phyloP scores from a whole-genome alignment of 1,140 invertebrate genomes.

The Nilaparvata lugens region DNA sequence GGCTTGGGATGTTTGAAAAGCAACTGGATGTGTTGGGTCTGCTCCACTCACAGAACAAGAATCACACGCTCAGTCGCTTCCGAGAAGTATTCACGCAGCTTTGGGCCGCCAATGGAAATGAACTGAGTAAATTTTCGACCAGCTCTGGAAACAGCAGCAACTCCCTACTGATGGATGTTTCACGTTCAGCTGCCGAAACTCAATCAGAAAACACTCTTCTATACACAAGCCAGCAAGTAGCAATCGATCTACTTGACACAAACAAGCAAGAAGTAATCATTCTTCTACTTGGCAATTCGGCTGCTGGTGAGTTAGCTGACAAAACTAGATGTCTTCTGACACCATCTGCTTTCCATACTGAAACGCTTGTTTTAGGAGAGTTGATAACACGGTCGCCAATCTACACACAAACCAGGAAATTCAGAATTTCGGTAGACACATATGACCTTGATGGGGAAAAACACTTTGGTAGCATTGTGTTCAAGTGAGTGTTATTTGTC shows the following conservation, averaged over 20 bases:
- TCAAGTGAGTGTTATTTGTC: slow-evolving; percentile 86
- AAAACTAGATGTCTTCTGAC: slow-evolving; percentile 81
- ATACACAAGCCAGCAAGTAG: slow-evolving; percentile 97
- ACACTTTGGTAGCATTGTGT: slow-evolving; percentile 93
- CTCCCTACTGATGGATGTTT: slow-evolving; percentile 84
- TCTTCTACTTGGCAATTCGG: slow-evolving; percentile 83
- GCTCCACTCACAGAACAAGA: slow-evolving; percentile 44
- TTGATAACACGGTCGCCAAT: slow-evolving; percentile 77
- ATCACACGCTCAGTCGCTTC: slow-evolving; percentile 69
- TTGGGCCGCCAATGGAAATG: slow-evolving; percentile 99
- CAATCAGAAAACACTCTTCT: slow-evolving; percentile 99
- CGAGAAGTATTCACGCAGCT: slow-evolving; percentile 95
- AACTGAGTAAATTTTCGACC: slow-evolving; percentile 98
- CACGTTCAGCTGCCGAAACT: slow-evolving; percentile 90
- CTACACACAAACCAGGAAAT: slow-evolving; percentile 60
- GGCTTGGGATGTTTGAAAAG: slow-evolving; percentile 46
- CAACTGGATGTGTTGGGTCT: slow-evolving; percentile 54
- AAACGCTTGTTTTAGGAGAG: slow-evolving; percentile 66
- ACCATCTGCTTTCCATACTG: slow-evolving; percentile 74
- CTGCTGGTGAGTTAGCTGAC: slow-evolving; percentile 85
- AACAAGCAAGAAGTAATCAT: too few relatives aligned
- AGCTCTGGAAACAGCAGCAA: slow-evolving; percentile 96
- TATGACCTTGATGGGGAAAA: slow-evolving; percentile 99
- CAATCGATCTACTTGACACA: too few relatives aligned
- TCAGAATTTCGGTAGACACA: slow-evolving; percentile 84